Evolutionary conservation across 2,888 invertebrate genomes (phyloP), one percentile per base, ranked within the genome.

Genomic region (Saturnia japonica): DNA sequence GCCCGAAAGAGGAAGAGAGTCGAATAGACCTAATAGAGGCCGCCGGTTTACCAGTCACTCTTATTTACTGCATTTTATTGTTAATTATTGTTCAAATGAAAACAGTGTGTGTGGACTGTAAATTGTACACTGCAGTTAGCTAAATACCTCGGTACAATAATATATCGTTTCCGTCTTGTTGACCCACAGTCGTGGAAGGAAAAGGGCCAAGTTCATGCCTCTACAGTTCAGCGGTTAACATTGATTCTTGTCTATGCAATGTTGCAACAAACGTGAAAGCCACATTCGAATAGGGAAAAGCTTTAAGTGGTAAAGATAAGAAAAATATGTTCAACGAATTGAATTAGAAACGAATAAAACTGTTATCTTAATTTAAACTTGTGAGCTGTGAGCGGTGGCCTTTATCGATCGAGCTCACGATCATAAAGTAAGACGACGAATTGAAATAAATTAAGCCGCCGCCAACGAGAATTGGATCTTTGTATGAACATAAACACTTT

Each of bases 361-460:
- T 82, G 86, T 91, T 90, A 92, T 91, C 89, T 90, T 88, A 88
- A 89, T 91, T 88, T 82, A 82, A 86, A 85, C 84, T 82, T 78
- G 80, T 81, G 82, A 82, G 85, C 83, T 75, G 80, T 77, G 77
- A 70, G 67, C 70, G 67, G 57, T 73, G 78, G 82, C 80, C 79
- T 82, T 84, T 86, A 88, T 87, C 81, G 86, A 85, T 83, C 78
- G 82, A 80, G 84, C 85, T 85, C 84, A 82, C 78, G 78, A 80
- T 81, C 84, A 78, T 86, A 84, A 85, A 77, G 73, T 76, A 75
- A 84, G 78, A 78, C 79, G 78, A 76, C 76, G 79, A 84, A 84
- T 82, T 82, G 79, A 82, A 83, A 78, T 80, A 81, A 83, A 81
- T 80, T 75, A 77, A 80, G 75, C 76, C 76, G 77, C 69, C 70